These are phyloP conservation scores for Zaprionus ornatus DNA, from an alignment of 1,140 invertebrate species.

Conservation along the genomic window DNA sequence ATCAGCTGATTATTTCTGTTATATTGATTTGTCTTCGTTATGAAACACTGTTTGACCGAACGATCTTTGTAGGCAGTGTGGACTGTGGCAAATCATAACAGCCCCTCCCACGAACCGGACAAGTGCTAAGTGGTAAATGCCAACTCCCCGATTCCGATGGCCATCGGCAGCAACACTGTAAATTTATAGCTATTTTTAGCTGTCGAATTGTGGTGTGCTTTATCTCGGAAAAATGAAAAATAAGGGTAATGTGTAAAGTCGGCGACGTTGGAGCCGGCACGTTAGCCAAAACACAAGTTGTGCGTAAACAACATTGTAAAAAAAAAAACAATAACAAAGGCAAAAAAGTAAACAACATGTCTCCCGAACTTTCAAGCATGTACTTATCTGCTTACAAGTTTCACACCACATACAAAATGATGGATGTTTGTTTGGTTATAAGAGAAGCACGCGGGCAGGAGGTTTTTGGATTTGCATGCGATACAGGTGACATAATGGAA, in stretches of 20 bases:
- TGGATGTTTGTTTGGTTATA: constrained; percentile 9
- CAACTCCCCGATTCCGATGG: constrained; percentile 45
- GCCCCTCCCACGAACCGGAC: constrained; percentile 4
- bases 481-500: constrained; percentile 18
- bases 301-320: constrained; percentile 71
- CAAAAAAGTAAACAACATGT: constrained; percentile 46
- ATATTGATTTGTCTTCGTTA: background rate
- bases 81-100: constrained; percentile 9
- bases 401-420: constrained; percentile 24
- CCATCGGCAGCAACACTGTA: constrained; percentile 35
- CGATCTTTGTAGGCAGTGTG: background rate
- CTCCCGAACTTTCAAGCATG: constrained; percentile 24
- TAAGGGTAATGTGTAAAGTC: constrained; percentile 51
- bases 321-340: constrained; percentile 32
- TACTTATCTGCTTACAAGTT: constrained; percentile 53
- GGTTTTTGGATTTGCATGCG: background rate
- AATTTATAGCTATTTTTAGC: constrained; percentile 64
- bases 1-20: too few relatives aligned
- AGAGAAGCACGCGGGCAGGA: background rate
- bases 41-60: background rate
- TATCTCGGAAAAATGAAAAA: constrained; percentile 52
- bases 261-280: constrained; percentile 63
- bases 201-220: constrained; percentile 44
- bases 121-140: constrained; percentile 63
- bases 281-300: constrained; percentile 56